phyloP scores from a whole-genome alignment of 2,888 invertebrate species.

The Girardia tigrina region DNA sequence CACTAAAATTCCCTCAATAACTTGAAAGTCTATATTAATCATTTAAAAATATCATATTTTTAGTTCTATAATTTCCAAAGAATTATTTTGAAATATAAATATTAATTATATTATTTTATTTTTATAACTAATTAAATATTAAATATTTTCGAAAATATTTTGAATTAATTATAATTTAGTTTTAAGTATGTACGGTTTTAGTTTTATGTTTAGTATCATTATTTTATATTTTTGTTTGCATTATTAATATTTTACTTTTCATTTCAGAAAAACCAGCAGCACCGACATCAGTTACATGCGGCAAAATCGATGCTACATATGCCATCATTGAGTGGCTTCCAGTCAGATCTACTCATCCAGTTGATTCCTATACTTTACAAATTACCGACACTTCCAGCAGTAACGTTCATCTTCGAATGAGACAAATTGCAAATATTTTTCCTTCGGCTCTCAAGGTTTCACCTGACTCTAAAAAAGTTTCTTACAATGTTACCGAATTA shows the following conservation, averaged over 20 bases:
- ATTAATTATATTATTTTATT: too few relatives aligned
- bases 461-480: not conserved
- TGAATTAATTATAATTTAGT: too few relatives aligned
- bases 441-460: not conserved
- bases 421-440: slow-evolving; percentile 21
- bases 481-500: slow-evolving; percentile 23
- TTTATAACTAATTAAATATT: too few relatives aligned
- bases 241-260: not conserved
- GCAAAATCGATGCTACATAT: not conserved
- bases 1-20: too few relatives aligned
- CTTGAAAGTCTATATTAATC: too few relatives aligned
- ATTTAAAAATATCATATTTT: too few relatives aligned
- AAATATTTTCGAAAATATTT: too few relatives aligned
- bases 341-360: not conserved
- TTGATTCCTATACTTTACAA: slow-evolving; percentile 26
- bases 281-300: not conserved
- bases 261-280: slow-evolving; percentile 17
- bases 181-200: too few relatives aligned
- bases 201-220: too few relatives aligned
- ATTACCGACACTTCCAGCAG: slow-evolving; percentile 21
- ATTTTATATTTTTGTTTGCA: too few relatives aligned
- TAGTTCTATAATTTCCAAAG: too few relatives aligned
- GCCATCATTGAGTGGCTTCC: slow-evolving; percentile 26
- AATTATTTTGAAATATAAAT: too few relatives aligned
- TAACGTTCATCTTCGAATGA: not conserved